A percentile compares a stretch with the other conserved stretches of the same genome.
Conservation (phyloP, 2,797 vertebrate species). For the Scleropages formosus region DNA sequence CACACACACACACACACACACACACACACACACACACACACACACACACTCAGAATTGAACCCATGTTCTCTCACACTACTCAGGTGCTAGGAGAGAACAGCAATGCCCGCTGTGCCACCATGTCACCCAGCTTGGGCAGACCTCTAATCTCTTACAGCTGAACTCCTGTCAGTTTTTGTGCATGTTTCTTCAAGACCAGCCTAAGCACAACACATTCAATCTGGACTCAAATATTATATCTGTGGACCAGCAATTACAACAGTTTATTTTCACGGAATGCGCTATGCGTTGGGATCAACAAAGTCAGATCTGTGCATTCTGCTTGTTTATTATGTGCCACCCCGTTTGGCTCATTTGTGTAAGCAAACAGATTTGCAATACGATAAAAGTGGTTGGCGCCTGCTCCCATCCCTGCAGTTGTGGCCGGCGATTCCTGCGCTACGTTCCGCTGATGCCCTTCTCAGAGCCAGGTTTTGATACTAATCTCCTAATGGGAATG, state of each 20-base stretch:
- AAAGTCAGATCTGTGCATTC: not conserved
- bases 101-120: no score
- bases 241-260: conserved; percentile 7
- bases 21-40: no score
- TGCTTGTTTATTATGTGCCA: not conserved
- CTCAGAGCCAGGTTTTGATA: conserved; percentile 53
- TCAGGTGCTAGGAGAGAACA: no score
- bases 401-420: conserved; percentile 41
- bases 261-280: conserved; percentile 30
- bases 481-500: conserved; percentile 54
- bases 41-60: not conserved
- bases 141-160: conserved; percentile 4
- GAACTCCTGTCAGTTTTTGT: not conserved
- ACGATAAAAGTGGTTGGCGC: conserved; percentile 60
- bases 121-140: conserved; percentile 5
- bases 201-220: not conserved
- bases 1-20: no score
- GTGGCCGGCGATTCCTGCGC: conserved; percentile 11
- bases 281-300: not conserved
- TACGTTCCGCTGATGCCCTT: conserved; percentile 40
- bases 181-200: not conserved
- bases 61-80: not conserved
- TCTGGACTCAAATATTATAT: not conserved
- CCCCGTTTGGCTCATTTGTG: not conserved
- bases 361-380: conserved; percentile 53